Percentiles rank a stretch among this genome's conserved stretches.
phyloP scores from a whole-genome alignment of 2,888 invertebrate species.

The Desoria tigrina region DNA sequence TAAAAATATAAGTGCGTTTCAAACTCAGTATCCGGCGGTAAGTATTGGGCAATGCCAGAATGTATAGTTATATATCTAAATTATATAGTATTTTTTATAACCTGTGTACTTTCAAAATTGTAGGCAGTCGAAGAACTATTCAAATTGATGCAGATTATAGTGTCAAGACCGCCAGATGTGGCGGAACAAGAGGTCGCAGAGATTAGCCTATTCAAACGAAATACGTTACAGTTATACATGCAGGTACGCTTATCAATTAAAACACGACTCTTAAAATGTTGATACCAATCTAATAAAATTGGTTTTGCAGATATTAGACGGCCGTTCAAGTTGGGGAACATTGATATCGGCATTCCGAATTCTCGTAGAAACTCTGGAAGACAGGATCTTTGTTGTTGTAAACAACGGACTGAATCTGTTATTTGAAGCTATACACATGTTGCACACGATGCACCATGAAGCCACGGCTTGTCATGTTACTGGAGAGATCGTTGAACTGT shows the following conservation, averaged over 20 bases:
- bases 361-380: slow-evolving; percentile 84
- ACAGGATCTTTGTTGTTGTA: slow-evolving; percentile 83
- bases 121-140: slow-evolving; percentile 88
- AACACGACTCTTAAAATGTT: no score
- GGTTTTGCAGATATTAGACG: slow-evolving; percentile 69
- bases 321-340: slow-evolving; percentile 91
- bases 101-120: slow-evolving; percentile 25
- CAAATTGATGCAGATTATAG: slow-evolving; percentile 84
- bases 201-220: slow-evolving; percentile 80
- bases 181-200: slow-evolving; percentile 76
- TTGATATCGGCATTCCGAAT: slow-evolving; percentile 85
- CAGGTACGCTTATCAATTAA: slow-evolving; percentile 65
- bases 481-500: slow-evolving; percentile 78
- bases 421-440: slow-evolving; percentile 79
- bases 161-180: slow-evolving; percentile 77
- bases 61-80: not conserved
- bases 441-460: slow-evolving; percentile 92
- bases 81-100: slow-evolving; percentile 6
- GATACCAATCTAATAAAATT: slow-evolving; percentile 2
- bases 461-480: slow-evolving; percentile 85
- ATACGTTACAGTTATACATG: slow-evolving; percentile 83
- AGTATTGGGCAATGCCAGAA: slow-evolving; percentile 47
- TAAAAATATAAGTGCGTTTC: slow-evolving; percentile 93
- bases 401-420: slow-evolving; percentile 82
- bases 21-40: slow-evolving; percentile 83